phyloP scores from a whole-genome alignment of 2,888 invertebrate genomes.

The Leptothorax acervorum region DNA sequence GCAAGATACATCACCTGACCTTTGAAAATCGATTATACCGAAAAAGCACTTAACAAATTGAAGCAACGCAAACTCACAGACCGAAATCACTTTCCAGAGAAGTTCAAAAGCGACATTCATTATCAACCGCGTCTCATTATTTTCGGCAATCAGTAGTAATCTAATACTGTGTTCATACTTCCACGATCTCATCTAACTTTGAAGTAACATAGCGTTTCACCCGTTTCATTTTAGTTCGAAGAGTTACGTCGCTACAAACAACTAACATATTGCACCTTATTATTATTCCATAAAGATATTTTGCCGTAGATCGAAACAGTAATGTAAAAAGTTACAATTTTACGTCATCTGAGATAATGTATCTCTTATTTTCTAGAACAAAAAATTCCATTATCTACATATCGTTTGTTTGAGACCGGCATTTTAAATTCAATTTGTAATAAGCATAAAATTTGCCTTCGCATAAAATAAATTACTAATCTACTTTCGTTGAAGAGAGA shows the following conservation, averaged over 20 bases:
- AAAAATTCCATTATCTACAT: not conserved
- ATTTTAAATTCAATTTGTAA: not conserved
- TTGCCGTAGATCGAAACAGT: not conserved
- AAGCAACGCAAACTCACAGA: not conserved
- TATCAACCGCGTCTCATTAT: slow-evolving; percentile 12
- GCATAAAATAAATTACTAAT: not conserved
- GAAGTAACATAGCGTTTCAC: not conserved
- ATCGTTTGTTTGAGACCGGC: not conserved
- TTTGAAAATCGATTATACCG: slow-evolving; percentile 5
- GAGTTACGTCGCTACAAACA: not conserved
- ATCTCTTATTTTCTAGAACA: not conserved
- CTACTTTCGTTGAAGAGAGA: not conserved
- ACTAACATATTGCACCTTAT: not conserved
- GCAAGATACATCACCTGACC: not conserved
- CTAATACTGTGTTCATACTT: not conserved
- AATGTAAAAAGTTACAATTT: not conserved
- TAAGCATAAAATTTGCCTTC: not conserved
- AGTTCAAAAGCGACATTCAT: slow-evolving; percentile 20
- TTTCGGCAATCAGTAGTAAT: slow-evolving; percentile 10
- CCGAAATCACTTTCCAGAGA: not conserved
- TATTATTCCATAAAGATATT: slow-evolving; percentile 6
- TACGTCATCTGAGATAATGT: not conserved
- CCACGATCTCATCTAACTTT: not conserved
- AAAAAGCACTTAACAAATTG: slow-evolving; percentile 45
- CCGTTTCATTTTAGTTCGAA: not conserved